A percentile compares a stretch with the other conserved stretches of the same genome.
phyloP scores from a whole-genome alignment of 2,113 vertebrate genomes.

The Nothobranchius kuhntae region DNA sequence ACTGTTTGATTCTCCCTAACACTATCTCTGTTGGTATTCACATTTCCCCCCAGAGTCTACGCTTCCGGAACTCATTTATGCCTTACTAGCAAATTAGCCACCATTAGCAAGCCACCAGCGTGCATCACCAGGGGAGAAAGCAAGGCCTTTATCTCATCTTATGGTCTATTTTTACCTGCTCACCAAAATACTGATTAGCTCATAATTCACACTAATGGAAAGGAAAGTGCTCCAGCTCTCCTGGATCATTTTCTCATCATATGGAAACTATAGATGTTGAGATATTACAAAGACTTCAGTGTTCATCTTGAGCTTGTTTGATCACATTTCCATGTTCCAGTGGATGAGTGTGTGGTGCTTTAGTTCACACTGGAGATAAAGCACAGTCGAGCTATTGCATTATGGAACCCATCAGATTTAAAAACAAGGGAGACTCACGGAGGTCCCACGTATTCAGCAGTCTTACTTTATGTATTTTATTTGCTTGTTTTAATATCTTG shows the following conservation, averaged over 20 bases:
- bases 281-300: slow-evolving; percentile 6
- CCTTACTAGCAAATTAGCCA: slow-evolving; percentile 74
- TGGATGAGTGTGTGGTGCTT: background rate
- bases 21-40: slow-evolving; percentile 57
- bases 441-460: background rate
- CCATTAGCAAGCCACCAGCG: slow-evolving; percentile 63
- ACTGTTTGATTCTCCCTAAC: background rate
- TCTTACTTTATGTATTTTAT: background rate
- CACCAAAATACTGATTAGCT: slow-evolving; percentile 66
- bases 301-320: slow-evolving; percentile 6
- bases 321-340: background rate
- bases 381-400: background rate
- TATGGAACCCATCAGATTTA: no score
- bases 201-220: slow-evolving; percentile 67
- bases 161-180: slow-evolving; percentile 53
- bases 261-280: slow-evolving; percentile 1
- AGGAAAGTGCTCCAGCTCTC: slow-evolving; percentile 30
- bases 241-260: slow-evolving; percentile 11
- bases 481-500: background rate
- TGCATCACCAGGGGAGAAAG: slow-evolving; percentile 62
- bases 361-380: background rate
- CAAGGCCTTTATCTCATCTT: slow-evolving; percentile 57
- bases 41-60: slow-evolving; percentile 55
- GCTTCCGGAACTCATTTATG: slow-evolving; percentile 74
- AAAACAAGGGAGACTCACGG: background rate